Conservation (phyloP, 2,113 vertebrate species). For the Lamprologus speciosus region DNA sequence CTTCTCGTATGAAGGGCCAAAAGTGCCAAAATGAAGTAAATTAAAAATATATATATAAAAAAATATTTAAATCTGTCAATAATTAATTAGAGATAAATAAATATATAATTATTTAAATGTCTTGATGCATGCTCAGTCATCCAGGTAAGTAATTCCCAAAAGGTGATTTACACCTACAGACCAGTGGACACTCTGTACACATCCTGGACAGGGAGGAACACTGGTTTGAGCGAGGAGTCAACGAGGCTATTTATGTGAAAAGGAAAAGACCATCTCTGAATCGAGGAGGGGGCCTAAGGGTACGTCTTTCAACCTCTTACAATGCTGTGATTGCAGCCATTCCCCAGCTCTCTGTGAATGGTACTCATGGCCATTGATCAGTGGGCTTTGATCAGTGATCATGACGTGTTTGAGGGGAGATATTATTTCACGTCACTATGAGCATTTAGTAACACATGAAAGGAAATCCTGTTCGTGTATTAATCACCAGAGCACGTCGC, state of each 20-base stretch:
- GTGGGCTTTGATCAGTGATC: not conserved
- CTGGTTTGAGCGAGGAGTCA: rapidly evolving
- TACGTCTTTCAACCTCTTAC: not conserved
- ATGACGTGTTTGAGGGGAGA: not conserved
- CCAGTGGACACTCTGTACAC: not conserved
- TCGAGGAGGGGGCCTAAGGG: not conserved
- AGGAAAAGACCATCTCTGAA: not conserved
- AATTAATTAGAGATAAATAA: not conserved
- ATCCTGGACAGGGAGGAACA: not conserved
- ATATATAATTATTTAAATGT: not conserved
- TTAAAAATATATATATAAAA: rapidly evolving
- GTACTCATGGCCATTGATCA: not conserved
- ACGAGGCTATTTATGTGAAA: rapidly evolving
- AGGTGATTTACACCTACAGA: not conserved
- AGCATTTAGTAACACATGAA: not conserved
- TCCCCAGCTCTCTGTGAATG: not conserved
- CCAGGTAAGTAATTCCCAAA: not conserved
- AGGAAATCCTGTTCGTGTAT: not conserved
- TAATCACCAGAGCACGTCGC: not conserved
- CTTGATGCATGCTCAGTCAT: not conserved
- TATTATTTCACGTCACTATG: not conserved
- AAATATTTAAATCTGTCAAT: not conserved
- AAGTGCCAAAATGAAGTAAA: not conserved
- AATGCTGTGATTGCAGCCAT: not conserved
- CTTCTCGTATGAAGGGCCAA: not conserved